phyloP scores from a whole-genome alignment of 2,888 invertebrate species.

The Pandemis cinnamomeana region DNA sequence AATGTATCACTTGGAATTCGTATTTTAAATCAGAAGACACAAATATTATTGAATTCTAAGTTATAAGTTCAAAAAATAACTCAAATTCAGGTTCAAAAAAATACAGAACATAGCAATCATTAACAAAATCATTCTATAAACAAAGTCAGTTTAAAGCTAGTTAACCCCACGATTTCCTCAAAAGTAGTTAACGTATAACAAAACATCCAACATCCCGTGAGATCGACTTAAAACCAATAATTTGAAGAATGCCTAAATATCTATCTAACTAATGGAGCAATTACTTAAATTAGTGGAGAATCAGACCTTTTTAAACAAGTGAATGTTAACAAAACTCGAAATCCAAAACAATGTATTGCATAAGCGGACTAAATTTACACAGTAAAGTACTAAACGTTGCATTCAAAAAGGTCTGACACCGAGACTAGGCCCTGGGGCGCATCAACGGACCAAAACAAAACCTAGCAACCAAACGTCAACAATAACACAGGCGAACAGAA shows the following conservation, averaged over 20 bases:
- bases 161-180: conserved; percentile 43
- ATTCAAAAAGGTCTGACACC: conserved; percentile 70
- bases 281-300: conserved; percentile 62
- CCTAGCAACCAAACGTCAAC: conserved; percentile 58
- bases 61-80: neutral
- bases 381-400: conserved; percentile 41
- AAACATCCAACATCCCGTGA: conserved; percentile 60
- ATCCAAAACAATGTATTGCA: conserved; percentile 37
- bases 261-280: conserved; percentile 83
- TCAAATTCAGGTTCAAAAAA: neutral
- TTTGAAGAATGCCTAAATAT: conserved; percentile 81
- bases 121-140: conserved; percentile 22
- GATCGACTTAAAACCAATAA: conserved; percentile 76
- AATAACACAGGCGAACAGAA: conserved; percentile 63
- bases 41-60: neutral
- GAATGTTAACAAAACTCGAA: conserved; percentile 47
- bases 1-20: neutral
- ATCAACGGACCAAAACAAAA: conserved; percentile 64
- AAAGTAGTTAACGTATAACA: conserved; percentile 61
- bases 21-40: neutral
- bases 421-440: conserved; percentile 80
- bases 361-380: conserved; percentile 42
- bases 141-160: conserved; percentile 31
- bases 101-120: conserved; percentile 2
- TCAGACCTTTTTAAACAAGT: conserved; percentile 71